Percentiles rank a stretch among this genome's conserved stretches.
Conservation (phyloP, 2,797 vertebrate species). For the Anolis apletophallus region DNA sequence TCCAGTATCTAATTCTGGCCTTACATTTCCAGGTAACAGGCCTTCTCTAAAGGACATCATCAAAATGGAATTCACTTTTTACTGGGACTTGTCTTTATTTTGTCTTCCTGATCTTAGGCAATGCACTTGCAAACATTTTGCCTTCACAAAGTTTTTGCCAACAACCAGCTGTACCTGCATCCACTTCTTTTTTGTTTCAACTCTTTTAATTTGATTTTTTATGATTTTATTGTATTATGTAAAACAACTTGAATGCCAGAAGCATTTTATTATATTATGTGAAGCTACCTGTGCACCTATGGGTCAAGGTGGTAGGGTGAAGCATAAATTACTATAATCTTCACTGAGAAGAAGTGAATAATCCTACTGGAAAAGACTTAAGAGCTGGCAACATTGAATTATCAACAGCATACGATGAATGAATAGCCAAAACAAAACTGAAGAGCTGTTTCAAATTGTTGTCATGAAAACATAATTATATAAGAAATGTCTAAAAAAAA, state of each 20-base stretch:
- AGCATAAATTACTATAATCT: not conserved
- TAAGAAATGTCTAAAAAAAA: conserved; percentile 20
- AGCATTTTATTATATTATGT: conserved; percentile 39
- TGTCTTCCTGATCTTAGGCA: not conserved
- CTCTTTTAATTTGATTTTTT: conserved; percentile 31
- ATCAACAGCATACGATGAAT: not conserved
- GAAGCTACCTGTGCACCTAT: not conserved
- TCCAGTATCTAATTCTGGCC: not conserved
- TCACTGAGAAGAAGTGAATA: not conserved
- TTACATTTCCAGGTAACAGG: not conserved
- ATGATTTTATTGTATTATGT: conserved; percentile 38
- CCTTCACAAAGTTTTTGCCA: not conserved
- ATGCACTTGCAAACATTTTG: not conserved
- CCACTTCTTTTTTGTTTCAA: not conserved
- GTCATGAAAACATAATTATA: conserved; percentile 2
- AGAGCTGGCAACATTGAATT: conserved; percentile 32
- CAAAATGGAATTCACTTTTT: not conserved
- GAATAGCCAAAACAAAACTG: conserved; percentile 56
- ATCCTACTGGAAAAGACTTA: conserved; percentile 6
- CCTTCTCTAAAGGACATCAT: not conserved
- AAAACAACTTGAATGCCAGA: conserved; percentile 12
- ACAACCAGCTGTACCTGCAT: not conserved
- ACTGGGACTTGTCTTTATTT: not conserved
- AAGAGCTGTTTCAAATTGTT: conserved; percentile 38
- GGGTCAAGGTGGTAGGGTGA: conserved; percentile 31